These are phyloP conservation scores for Pentamera pediparva DNA, from an alignment of 53 echinoderm and acorn worm species.

Conservation along the genomic window DNA sequence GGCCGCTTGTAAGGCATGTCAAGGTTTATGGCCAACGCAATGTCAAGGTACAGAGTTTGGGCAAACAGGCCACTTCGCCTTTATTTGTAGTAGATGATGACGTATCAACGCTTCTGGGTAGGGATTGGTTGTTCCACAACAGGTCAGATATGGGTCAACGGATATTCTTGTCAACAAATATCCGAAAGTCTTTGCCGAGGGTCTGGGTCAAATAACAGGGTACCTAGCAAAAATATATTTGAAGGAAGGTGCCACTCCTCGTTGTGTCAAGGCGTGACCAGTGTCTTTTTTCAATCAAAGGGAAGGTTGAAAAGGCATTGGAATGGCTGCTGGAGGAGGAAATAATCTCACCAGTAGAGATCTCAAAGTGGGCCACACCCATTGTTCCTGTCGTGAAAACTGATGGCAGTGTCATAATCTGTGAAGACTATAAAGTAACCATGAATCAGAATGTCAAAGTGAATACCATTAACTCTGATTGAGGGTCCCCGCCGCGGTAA, in stretches of 20 bases:
- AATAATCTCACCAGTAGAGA: constrained; percentile 44
- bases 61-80: constrained; percentile 12
- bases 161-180: neutral
- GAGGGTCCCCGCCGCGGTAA: no score
- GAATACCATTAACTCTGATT: constrained; percentile 43
- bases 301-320: constrained; percentile 48
- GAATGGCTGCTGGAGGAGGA: constrained; percentile 23
- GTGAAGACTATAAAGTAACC: constrained; percentile 57
- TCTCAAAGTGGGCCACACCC: constrained; percentile 52
- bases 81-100: constrained; percentile 12
- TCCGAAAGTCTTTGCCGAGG: neutral
- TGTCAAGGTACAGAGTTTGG: constrained; percentile 2
- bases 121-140: constrained; percentile 17
- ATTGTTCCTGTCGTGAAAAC: constrained; percentile 50
- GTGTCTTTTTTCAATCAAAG: constrained; percentile 46
- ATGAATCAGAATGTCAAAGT: constrained; percentile 36
- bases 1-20: constrained; percentile 5
- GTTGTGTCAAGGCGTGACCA: constrained; percentile 39
- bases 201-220: neutral
- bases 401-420: constrained; percentile 37
- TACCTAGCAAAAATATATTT: neutral
- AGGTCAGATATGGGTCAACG: neutral
- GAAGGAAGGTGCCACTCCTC: constrained; percentile 44
- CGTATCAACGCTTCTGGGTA: constrained; percentile 5
- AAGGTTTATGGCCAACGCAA: neutral